A percentile compares a stretch with the other conserved stretches of the same genome.
phyloP scores from a whole-genome alignment of 2,797 vertebrate species.

The Denticeps clupeoides region DNA sequence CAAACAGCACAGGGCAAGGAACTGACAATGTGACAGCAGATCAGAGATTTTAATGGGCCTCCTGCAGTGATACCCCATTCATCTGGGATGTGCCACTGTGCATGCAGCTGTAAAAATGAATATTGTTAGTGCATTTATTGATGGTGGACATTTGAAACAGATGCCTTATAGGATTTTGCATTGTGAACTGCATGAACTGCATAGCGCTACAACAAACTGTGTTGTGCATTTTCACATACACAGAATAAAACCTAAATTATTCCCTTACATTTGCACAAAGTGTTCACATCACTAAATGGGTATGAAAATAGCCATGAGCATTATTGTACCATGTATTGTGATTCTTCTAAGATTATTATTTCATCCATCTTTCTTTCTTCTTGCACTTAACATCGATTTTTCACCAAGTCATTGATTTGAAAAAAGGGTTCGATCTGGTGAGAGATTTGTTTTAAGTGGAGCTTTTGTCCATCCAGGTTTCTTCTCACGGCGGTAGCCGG shows the following conservation, averaged over 20 bases:
- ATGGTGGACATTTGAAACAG: no score
- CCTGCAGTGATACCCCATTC: background rate
- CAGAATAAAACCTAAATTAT: background rate
- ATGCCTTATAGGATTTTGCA: no score
- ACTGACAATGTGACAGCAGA: background rate
- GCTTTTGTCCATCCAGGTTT: conserved; percentile 55
- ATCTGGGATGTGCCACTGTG: background rate
- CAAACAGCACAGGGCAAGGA: background rate
- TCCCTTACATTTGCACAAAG: no score
- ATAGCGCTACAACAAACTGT: no score
- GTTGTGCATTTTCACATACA: background rate
- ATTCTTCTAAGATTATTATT: no score
- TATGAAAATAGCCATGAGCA: background rate
- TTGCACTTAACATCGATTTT: no score
- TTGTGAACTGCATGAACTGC: no score
- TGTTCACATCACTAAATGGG: no score
- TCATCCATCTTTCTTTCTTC: no score
- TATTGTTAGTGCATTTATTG: no score
- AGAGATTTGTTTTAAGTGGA: no score
- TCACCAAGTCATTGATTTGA: no score
- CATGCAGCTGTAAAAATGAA: background rate
- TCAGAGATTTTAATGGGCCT: background rate
- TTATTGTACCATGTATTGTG: background rate
- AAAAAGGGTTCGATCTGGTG: background rate
- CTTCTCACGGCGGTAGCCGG: conserved; percentile 81